Conservation (phyloP, 1,140 invertebrate genomes). For the Lutraria rhynchaena region DNA sequence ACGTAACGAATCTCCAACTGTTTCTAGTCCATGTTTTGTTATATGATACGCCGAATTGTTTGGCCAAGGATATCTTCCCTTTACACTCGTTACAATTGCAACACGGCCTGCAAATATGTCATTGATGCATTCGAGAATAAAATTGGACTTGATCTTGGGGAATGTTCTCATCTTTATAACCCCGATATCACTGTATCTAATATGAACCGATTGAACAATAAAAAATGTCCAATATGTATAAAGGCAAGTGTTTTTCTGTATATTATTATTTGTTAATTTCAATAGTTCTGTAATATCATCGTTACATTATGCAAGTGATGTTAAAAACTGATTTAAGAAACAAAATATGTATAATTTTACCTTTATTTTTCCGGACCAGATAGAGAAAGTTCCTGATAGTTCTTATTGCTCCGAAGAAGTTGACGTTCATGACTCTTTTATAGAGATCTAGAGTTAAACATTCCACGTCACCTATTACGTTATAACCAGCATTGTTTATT, state of each 20-base stretch:
- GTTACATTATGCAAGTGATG: too few relatives aligned
- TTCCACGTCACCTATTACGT: slow-evolving; percentile 94
- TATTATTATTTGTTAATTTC: too few relatives aligned
- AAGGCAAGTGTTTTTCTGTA: too few relatives aligned
- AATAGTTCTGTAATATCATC: too few relatives aligned
- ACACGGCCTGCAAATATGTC: slow-evolving; percentile 87
- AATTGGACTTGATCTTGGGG: too few relatives aligned
- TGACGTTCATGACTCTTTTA: slow-evolving; percentile 86
- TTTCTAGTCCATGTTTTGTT: slow-evolving; percentile 89
- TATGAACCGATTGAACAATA: too few relatives aligned
- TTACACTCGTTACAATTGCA: slow-evolving; percentile 92
- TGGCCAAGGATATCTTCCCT: slow-evolving; percentile 87
- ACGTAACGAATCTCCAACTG: slow-evolving; percentile 76
- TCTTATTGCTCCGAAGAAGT: slow-evolving; percentile 91
- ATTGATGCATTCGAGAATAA: too few relatives aligned
- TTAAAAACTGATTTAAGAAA: too few relatives aligned
- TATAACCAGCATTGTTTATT: slow-evolving; percentile 88
- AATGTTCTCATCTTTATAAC: too few relatives aligned
- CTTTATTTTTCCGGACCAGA: slow-evolving; percentile 86
- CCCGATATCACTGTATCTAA: too few relatives aligned
- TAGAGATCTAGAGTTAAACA: slow-evolving; percentile 87
- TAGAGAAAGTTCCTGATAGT: slow-evolving; percentile 89
- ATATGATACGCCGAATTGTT: slow-evolving; percentile 89
- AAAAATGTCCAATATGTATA: too few relatives aligned
- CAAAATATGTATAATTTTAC: slow-evolving; percentile 72